phyloP scores from a whole-genome alignment of 1,140 invertebrate species.

The Hycleus cichorii region DNA sequence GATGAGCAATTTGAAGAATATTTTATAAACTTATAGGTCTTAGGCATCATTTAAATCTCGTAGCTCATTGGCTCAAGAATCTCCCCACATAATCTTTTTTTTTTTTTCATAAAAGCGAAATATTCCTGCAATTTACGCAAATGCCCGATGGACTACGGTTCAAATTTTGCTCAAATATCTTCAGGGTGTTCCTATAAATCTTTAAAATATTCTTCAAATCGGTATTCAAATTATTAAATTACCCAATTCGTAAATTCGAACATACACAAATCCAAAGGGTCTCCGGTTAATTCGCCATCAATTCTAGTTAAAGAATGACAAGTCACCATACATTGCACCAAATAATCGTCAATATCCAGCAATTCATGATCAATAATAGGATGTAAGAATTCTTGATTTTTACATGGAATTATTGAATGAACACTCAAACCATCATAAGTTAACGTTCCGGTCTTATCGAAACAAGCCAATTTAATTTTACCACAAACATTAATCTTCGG shows the following conservation, averaged over 20 bases:
- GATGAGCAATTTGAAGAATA: no score
- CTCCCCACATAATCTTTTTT: no score
- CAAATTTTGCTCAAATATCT: no score
- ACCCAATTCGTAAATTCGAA: conserved; percentile 79
- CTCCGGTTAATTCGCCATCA: conserved; percentile 66
- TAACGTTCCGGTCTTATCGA: conserved; percentile 95
- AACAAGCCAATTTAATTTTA: conserved; percentile 87
- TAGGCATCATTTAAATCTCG: background rate
- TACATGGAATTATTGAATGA: conserved; percentile 71
- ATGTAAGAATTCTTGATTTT: conserved; percentile 50
- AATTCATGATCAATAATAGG: conserved; percentile 48
- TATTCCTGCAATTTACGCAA: no score
- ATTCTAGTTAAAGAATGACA: conserved; percentile 80
- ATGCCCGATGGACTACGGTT: no score
- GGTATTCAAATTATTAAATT: conserved; percentile 22
- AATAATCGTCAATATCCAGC: conserved; percentile 43
- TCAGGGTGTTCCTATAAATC: no score
- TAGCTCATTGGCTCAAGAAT: no score
- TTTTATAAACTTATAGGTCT: no score
- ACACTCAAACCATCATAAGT: conserved; percentile 92
- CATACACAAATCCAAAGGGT: conserved; percentile 83
- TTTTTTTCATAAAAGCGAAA: no score
- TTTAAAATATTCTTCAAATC: no score
- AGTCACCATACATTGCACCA: conserved; percentile 60
- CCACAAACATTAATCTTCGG: conserved; percentile 82